phyloP scores from a whole-genome alignment of 2,888 invertebrate genomes.

The Eulithis prunata region DNA sequence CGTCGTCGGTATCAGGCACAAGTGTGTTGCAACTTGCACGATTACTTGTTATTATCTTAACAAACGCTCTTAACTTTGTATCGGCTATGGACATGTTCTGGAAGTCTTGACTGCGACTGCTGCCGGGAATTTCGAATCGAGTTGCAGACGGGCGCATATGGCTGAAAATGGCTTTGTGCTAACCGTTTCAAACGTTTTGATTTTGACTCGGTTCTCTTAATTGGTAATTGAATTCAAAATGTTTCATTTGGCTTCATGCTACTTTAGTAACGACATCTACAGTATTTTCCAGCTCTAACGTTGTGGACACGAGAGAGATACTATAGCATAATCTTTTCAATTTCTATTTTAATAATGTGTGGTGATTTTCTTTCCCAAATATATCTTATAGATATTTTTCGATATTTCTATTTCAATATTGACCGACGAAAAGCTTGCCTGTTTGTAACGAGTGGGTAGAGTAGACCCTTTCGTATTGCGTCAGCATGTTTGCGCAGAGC shows the following conservation, averaged over 20 bases:
- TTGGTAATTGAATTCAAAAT: slow-evolving; percentile 43
- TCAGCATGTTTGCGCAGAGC: slow-evolving; percentile 31
- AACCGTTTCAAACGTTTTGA: slow-evolving; percentile 46
- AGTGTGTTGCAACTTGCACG: slow-evolving; percentile 71
- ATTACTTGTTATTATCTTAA: slow-evolving; percentile 76
- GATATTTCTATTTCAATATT: slow-evolving; percentile 25
- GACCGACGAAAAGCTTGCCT: slow-evolving; percentile 15
- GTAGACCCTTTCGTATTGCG: slow-evolving; percentile 30
- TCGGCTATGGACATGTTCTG: slow-evolving; percentile 63
- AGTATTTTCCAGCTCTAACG: slow-evolving; percentile 8
- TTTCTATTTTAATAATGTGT: not conserved
- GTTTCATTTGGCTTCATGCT: slow-evolving; percentile 33
- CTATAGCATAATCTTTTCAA: not conserved
- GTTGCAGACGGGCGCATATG: slow-evolving; percentile 53
- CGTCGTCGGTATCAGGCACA: slow-evolving; percentile 52
- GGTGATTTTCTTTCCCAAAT: slow-evolving; percentile 5
- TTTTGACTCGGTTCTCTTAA: slow-evolving; percentile 39
- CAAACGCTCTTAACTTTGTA: slow-evolving; percentile 69
- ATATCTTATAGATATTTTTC: slow-evolving; percentile 12
- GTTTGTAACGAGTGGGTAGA: slow-evolving; percentile 13
- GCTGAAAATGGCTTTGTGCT: slow-evolving; percentile 47
- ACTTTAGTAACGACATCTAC: slow-evolving; percentile 23
- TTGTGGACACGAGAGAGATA: not conserved
- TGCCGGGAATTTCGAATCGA: slow-evolving; percentile 52
- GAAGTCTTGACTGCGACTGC: slow-evolving; percentile 55